These are phyloP conservation scores for Machimus rusticus DNA, from an alignment of 2,888 invertebrate genomes.

Conservation along the genomic window DNA sequence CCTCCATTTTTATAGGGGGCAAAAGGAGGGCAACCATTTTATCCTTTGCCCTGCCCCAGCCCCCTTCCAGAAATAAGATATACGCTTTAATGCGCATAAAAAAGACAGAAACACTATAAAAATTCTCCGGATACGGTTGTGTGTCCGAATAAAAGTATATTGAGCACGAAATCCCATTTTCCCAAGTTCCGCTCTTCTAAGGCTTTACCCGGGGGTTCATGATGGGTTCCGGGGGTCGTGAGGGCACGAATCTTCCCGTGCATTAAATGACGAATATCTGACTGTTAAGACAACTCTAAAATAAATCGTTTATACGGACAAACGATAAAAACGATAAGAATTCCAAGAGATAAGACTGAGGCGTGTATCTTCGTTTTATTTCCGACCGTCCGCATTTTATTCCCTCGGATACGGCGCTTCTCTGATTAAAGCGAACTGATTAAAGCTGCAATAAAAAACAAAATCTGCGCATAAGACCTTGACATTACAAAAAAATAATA, in stretches of 20 bases:
- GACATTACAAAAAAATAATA: not conserved
- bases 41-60: not conserved
- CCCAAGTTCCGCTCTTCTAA: not conserved
- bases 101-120: conserved; percentile 25
- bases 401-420: not conserved
- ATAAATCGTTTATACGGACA: conserved; percentile 45
- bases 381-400: conserved; percentile 4
- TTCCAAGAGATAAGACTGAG: conserved; percentile 38
- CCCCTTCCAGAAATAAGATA: conserved; percentile 25
- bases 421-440: not conserved
- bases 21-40: conserved; percentile 19
- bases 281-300: conserved; percentile 44
- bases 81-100: conserved; percentile 34
- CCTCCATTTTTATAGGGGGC: conserved; percentile 20
- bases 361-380: conserved; percentile 25
- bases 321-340: conserved; percentile 42
- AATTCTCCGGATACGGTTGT: conserved; percentile 18
- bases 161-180: conserved; percentile 41
- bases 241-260: not conserved
- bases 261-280: conserved; percentile 30
- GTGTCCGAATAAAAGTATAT: conserved; percentile 39
- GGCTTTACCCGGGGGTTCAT: not conserved
- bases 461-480: not conserved
- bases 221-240: not conserved
- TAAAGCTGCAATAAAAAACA: not conserved